Evolutionary conservation across 1,140 invertebrate genomes (phyloP), one percentile per base, ranked within the genome.

Genomic region (Diachasma alloeum): DNA sequence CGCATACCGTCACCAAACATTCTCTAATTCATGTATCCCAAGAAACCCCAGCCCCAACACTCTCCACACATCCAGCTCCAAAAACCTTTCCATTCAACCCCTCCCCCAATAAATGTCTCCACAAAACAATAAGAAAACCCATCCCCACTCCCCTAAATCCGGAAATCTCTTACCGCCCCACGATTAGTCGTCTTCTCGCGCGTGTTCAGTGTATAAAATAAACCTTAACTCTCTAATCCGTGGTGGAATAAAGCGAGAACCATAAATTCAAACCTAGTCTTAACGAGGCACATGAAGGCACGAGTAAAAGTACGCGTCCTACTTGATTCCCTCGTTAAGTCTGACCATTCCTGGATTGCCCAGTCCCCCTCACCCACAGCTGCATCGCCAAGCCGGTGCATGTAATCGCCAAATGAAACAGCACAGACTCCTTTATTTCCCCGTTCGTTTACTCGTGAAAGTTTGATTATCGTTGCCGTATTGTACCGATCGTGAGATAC

Each of bases 251-350:
- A 67, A 75, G 42, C 72, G 39, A 46, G 67, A 42, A 69, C 72
- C 37, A 79, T 76, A 76, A 79, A 79, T 79, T 76, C 31, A 17
- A 53, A 3, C 31, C 37, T 46, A 76, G 22, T 70, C 56, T 70
- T 76, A 79, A 79, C 78, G 71, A 77, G 74, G 68, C 74, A 44
- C 76, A 63, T 56, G 44, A 66, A 63, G 36, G 42, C n/a, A 44
- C 66, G 46, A 70, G 73, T 74, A 78, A 80, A 79, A 81, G 48
- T 76, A 75, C 73, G 73, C 72, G 77, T 80, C 69, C 79, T 72
- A 74, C 69, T 80, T 80, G 78, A 80, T 80, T 77, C 74, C 48
- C 78, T 82, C 76, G 78, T 82, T 82, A 79, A 79, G 59, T 72
- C 68, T 67, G 73, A 44, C 63, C 63, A 70, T 75, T 70, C 42